Conservation (phyloP, 2,113 vertebrate genomes). For the Channa argus region DNA sequence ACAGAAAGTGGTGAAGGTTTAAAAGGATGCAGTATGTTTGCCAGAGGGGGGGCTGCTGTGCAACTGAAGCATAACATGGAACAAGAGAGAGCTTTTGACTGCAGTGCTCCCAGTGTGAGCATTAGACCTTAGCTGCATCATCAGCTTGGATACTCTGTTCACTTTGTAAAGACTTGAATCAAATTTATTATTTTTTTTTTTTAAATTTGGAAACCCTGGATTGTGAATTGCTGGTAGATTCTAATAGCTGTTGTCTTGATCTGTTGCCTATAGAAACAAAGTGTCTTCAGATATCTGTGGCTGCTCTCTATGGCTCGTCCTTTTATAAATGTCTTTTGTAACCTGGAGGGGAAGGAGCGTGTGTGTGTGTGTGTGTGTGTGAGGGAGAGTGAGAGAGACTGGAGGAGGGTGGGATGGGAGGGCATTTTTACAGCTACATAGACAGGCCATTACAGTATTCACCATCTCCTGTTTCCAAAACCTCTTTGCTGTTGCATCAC, state of each 20-base stretch:
- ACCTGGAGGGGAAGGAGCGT: constrained; percentile 22
- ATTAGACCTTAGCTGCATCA: not conserved
- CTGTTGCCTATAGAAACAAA: constrained; percentile 62
- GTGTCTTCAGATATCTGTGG: constrained; percentile 37
- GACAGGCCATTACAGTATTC: constrained; percentile 42
- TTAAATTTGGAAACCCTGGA: not conserved
- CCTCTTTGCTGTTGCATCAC: not conserved
- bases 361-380: constrained; percentile 6
- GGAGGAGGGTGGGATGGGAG: not conserved
- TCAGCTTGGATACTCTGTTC: no score
- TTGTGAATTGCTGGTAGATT: not conserved
- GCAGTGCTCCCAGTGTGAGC: not conserved
- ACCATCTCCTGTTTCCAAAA: not conserved
- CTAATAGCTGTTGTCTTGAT: constrained; percentile 48
- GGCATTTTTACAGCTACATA: constrained; percentile 15
- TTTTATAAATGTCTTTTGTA: constrained; percentile 77
- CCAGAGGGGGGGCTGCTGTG: not conserved
- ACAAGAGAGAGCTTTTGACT: not conserved
- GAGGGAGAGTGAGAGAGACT: not conserved
- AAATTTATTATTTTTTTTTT: no score
- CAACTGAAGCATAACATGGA: not conserved
- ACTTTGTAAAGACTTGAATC: no score
- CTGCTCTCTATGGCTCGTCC: constrained; percentile 48
- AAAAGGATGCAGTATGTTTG: not conserved
- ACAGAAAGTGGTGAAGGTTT: not conserved